Percentiles rank a stretch among this genome's conserved stretches.
Evolutionary conservation across 2,113 vertebrate species (phyloP).

Genomic region (Chloebia gouldiae): DNA sequence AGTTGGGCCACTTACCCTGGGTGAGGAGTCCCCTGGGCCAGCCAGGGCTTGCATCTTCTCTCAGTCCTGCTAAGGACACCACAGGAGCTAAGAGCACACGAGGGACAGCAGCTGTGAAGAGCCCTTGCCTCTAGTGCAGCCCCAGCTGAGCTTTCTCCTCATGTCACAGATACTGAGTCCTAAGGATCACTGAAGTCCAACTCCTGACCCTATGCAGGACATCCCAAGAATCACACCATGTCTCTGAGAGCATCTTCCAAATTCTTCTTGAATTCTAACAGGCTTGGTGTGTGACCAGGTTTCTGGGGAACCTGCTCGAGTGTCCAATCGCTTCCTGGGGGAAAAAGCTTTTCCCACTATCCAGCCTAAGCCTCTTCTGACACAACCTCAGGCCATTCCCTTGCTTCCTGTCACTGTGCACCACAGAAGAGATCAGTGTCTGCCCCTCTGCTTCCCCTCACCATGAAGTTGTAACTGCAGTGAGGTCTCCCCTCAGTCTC

Average conservation of each 20-base stretch:
- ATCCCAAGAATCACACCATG: background rate
- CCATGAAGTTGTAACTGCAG: accelerated
- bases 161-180: background rate
- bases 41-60: background rate
- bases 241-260: background rate
- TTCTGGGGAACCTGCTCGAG: background rate
- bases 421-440: background rate
- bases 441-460: background rate
- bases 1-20: accelerated
- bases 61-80: background rate
- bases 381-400: background rate
- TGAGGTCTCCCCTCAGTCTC: background rate
- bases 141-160: accelerated
- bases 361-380: background rate
- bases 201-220: background rate
- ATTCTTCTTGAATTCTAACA: background rate
- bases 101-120: background rate
- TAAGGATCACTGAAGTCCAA: background rate
- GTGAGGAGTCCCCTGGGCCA: background rate
- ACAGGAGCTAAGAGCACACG: accelerated
- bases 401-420: background rate
- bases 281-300: background rate
- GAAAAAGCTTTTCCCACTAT: background rate
- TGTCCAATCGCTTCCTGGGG: background rate
- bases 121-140: accelerated